Base-by-base conservation (phyloP, 1,140 invertebrate genomes). In the Telenomus remus region DNA sequence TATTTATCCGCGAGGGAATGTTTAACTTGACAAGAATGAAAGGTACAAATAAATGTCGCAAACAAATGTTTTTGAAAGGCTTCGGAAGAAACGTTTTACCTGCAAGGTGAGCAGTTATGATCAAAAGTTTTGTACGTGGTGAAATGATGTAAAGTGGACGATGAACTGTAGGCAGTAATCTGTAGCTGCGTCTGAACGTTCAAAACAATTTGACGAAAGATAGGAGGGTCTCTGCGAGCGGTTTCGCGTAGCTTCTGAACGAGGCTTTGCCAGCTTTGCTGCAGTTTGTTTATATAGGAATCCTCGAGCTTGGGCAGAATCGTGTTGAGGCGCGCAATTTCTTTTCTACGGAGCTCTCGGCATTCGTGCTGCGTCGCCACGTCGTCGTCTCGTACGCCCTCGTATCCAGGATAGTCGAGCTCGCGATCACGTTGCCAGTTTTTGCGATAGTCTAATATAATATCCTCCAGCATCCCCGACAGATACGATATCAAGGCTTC, bases 371-470 rank as follows among this genome's bases (percentile, higher is more conserved):
- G 59, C 15, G 70, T 72, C 47, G 68, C 66, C 33, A 64, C 64
- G 12, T 71, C 39, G 19, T 79, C 70, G 37, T 69, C 54, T 12
- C 66, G 44, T 39, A 64, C 78, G 19, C 69, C 78, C 19, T 64
- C 47, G 48, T 76, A 81, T 43, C 74, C 78, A 8, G 80, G 80
- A 73, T 80, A 79, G 27, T 72, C 72, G 39, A 74, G 57, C 44
- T 78, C 68, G 16, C 74, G 73, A 74, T 81, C 79, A 34, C 63
- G 73, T 54, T 79, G 64, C 78, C 81, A 82, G 15, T 63, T 79
- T 65, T 74, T 73, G 16, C 71, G 70, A 65, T 66, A 66, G 75
- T 68, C 59, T 75, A 75, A 46, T 72, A 80, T 54, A 50, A 82
- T 79, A 48, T 78, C 78, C 50, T 80, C 72, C 37, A 81, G 76